A percentile compares a stretch with the other conserved stretches of the same genome.
These are phyloP conservation scores for Andrena hattorfiana DNA, from an alignment of 2,888 invertebrate genomes.

Conservation along the genomic window DNA sequence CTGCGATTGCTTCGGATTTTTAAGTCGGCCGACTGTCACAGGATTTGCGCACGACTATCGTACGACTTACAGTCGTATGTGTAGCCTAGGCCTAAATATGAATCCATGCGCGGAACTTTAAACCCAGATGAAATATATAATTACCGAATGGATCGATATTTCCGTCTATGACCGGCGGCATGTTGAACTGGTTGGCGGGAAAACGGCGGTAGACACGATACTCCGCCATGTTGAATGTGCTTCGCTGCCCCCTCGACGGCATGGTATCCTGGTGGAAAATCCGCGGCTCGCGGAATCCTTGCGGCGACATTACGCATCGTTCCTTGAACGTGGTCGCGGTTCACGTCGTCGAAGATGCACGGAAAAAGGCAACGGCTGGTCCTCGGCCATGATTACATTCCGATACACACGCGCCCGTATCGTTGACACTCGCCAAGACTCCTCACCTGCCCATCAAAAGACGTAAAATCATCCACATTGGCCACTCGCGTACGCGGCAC, in stretches of 20 bases:
- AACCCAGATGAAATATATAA: not conserved
- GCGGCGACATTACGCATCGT: constrained; percentile 79
- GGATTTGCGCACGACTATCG: too few species aligned
- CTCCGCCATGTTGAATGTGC: constrained; percentile 22
- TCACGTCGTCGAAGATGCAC: constrained; percentile 55
- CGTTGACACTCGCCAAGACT: constrained; percentile 85
- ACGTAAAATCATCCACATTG: constrained; percentile 85
- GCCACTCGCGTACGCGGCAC: constrained; percentile 80
- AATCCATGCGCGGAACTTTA: too few species aligned
- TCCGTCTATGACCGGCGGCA: not conserved
- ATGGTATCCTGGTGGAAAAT: constrained; percentile 80
- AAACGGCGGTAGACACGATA: constrained; percentile 6
- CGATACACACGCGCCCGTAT: constrained; percentile 70
- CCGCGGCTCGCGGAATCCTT: constrained; percentile 83
- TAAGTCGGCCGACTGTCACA: too few species aligned
- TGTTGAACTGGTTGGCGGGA: not conserved
- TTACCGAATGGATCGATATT: not conserved
- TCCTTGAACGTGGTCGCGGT: constrained; percentile 59
- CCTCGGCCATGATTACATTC: constrained; percentile 63
- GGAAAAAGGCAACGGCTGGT: constrained; percentile 65
- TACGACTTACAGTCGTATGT: too few species aligned
- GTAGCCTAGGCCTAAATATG: too few species aligned
- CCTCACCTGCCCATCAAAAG: constrained; percentile 85
- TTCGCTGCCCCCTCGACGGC: constrained; percentile 54
- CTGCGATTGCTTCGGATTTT: too few species aligned